Evolutionary conservation across 2,113 vertebrate species (phyloP), one percentile per base, ranked within the genome.

Genomic region (Carettochelys insculpta): DNA sequence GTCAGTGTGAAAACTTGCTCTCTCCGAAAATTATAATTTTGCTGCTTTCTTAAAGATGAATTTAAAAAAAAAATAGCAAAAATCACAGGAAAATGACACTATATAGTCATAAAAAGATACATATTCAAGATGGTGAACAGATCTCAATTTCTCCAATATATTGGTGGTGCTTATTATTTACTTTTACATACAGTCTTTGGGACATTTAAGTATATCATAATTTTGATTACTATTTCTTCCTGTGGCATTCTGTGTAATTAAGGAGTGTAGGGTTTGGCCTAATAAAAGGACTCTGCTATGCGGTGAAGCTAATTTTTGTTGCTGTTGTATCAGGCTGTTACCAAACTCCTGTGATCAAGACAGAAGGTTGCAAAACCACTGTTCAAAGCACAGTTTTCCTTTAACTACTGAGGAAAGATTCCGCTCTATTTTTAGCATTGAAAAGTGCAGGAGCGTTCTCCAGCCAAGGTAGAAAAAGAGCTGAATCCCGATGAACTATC

Each of bases 321-420:
- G 92, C 93, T 92, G 3, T 94, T 5, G 0, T 77, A 91, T 94
- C 92, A 85, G 51, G 65, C 77, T 92, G 0, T 0, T 75, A 25
- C 68, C 71, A 92, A 41, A 75, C 80, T 88, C 90, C 93, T 94
- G 96, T 93, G 92, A 96, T 96, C 94, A 93, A 90, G 83, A 92
- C 78, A 94, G 53, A 90, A 95, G 86, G 91, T 87, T 90, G 77
- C 87, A 94, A 90, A 96, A 92, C 83, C 92, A 75, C 77, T 93
- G 51, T 90, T 94, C 56, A 88, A 90, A 93, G 94, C 93, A 83
- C 48, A 75, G 91, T 92, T 97, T 94, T 87, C 79, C 94, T 95
- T 96, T 90, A 95, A 92, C 88, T 88, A 45, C 27, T 86, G 92
- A 94, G 94, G 92, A 96, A 96, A 95, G 90, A 78, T 86, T 88